Base-by-base conservation (phyloP, 2,888 invertebrate species). In the Hydrotaea diabolus region DNA sequence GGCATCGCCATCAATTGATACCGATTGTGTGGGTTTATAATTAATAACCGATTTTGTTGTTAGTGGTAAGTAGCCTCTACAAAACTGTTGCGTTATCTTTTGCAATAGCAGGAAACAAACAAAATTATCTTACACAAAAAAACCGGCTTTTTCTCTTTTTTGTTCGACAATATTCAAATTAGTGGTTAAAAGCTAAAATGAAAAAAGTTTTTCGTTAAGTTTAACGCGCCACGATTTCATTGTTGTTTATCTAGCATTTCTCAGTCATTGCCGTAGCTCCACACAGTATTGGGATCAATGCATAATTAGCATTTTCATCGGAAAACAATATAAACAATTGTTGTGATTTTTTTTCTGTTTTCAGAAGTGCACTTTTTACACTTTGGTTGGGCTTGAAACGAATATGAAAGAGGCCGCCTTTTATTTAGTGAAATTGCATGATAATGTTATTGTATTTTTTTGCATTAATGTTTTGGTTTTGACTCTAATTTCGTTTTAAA, bases 81-180 rank as follows among this genome's bases (percentile, higher is more conserved):
- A 53, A 26, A 59, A 26, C 7, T 26, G 26, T 59, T 19, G 17
- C 26, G 49, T 49, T 53, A 59, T 64, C 57, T 64, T 57, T 26
- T 21, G 31, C 31, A 73, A 73, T 73, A 73, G 62, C 73, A 78
- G 78, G 78, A 73, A 78, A 78, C 62, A 73, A 36, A 49, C n/a
- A 5, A 73, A 73, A 53, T 57, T 21, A 53, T 53, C 26, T 71
- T 49, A 71, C 39, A 55, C 8, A 55, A 55, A 11, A 19, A 71
- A 71, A 71, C 71, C 71, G 17, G 71, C 49, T 53, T 71, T 15
- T 46, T 23, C 57, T 9, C 59, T 15, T 23, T 59, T 59, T 59
- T 1, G 21, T 5, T 7, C 17, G 17, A 8, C 8, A 71, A 49
- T 31, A 31, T 31, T 31, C 31, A 69, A 55, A 73, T 73, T 53